These are phyloP conservation scores for Sebastes trivittatus DNA, from an alignment of 2,797 vertebrate species.

Conservation along the genomic window DNA sequence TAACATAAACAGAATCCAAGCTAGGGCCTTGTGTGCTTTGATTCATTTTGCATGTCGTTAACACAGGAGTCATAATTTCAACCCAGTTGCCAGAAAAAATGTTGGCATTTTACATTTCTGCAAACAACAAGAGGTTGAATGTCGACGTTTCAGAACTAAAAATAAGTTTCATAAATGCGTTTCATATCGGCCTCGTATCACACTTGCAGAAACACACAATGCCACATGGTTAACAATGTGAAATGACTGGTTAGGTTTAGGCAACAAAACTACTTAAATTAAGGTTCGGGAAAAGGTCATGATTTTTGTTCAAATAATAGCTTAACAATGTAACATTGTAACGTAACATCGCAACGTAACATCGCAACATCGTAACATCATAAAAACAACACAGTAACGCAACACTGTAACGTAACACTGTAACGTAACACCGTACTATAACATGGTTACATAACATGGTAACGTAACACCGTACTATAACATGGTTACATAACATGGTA, in stretches of 20 bases:
- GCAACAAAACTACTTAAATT: background rate
- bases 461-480: too few species aligned
- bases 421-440: too few species aligned
- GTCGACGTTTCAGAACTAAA: background rate
- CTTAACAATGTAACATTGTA: too few species aligned
- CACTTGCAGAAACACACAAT: too few species aligned
- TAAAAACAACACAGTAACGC: too few species aligned
- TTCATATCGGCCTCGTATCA: background rate
- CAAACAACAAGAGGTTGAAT: background rate
- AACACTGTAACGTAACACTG: accelerated
- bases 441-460: too few species aligned
- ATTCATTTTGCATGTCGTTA: too few species aligned
- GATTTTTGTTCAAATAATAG: background rate
- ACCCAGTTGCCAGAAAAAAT: too few species aligned
- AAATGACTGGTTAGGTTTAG: background rate
- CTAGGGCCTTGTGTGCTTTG: background rate
- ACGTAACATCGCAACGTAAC: too few species aligned
- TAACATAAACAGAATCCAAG: background rate
- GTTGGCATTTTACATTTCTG: background rate
- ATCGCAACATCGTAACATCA: too few species aligned
- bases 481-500: too few species aligned
- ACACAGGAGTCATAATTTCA: background rate
- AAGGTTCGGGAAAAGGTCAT: background rate
- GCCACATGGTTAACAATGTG: too few species aligned
- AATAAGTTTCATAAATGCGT: background rate